Base-by-base conservation (phyloP, 2,113 vertebrate species). In the Triplophysa dalaica region DNA sequence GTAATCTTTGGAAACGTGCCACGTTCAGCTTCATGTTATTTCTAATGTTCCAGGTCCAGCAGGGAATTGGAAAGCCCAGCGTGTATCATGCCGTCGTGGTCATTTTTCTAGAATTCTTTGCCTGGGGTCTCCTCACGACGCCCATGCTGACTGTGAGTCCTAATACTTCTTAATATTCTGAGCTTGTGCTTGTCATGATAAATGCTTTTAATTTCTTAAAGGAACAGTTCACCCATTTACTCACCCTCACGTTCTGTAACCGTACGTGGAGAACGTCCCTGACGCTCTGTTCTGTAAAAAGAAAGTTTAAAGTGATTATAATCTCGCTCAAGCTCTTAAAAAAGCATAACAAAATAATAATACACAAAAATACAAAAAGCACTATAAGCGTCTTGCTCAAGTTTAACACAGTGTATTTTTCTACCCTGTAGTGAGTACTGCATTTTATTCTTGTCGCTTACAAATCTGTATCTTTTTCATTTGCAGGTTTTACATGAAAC, bases 51-150 rank as follows among this genome's bases (percentile, higher is more conserved):
- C 88, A 95, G 95, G 80, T 89, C 22, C 93, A 93, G 19, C 95
- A 95, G 86, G 93, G 94, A 19, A 87, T 96, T 65, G 95, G 95
- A 81, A 90, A 89, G 29, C 95, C 97, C 70, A 97, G 93, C 0
- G 94, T 99, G 1, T 96, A 93, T 82, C 96, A 98, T 85, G 97
- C 96, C 0, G 94, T 95, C 82, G 86, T 96, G 85, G 96, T 99
- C 81, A 98, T 99, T 89, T 99, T 99, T 89, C 88, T 99, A 43
- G 97, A 99, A 90, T 99, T 99, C 91, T 99, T 99, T 83, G 96
- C 97, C 11, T 99, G 97, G 97, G 97, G 97, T 12, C 89, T 99
- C 4, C 91, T 99, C 86, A 99, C 97, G 67, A 98, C 95, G 26
- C 97, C 97, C 45, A 96, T 98, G 95, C 91, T 99, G 80, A 94